Base-by-base conservation (phyloP, 1,140 invertebrate species). In the Tribolium castaneum region DNA sequence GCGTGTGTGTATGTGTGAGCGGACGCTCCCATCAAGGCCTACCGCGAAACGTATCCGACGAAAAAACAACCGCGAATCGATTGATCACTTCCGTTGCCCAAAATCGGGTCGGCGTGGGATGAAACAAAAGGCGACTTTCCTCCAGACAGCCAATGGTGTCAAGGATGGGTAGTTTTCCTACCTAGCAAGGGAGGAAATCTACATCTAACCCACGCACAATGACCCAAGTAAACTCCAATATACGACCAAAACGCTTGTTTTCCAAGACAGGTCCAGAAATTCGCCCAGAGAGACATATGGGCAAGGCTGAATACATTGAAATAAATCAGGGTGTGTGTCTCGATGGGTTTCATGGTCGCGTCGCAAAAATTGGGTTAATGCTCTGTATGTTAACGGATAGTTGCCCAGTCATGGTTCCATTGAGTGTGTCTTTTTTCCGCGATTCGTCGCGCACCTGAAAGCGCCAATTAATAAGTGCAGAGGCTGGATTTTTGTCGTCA, bases 241-340 rank as follows among this genome's bases (percentile, higher is more conserved):
- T n/a, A n/a, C n/a, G n/a, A n/a, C n/a, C n/a, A n/a, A n/a, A n/a
- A n/a, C n/a, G n/a, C n/a, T n/a, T n/a, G n/a, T n/a, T n/a, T n/a
- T n/a, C n/a, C n/a, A n/a, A n/a, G n/a, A n/a, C n/a, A n/a, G n/a
- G n/a, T n/a, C n/a, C n/a, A n/a, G n/a, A n/a, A 56, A 56, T 9
- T 9, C 52, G 3, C 7, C 25, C 25, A 30, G 25, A 30, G 25
- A 30, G 25, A 30, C 25, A 30, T 6, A 30, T 50, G 49, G 49
- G 49, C 49, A 50, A 14, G 49, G 49, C 49, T 50, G n/a, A 14
- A 30, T 30, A 30, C 25, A 30, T 30, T 50, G n/a, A 14, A 54
- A 54, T 54, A 54, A 54, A 54, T 54, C 52, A 54, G 52, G 52
- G 52, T 54, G 52, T 54, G 19, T 19, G 52, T 54, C 52, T 50